Evolutionary conservation across 1,140 invertebrate species (phyloP).

Genomic region (Euwallacea fornicatus): DNA sequence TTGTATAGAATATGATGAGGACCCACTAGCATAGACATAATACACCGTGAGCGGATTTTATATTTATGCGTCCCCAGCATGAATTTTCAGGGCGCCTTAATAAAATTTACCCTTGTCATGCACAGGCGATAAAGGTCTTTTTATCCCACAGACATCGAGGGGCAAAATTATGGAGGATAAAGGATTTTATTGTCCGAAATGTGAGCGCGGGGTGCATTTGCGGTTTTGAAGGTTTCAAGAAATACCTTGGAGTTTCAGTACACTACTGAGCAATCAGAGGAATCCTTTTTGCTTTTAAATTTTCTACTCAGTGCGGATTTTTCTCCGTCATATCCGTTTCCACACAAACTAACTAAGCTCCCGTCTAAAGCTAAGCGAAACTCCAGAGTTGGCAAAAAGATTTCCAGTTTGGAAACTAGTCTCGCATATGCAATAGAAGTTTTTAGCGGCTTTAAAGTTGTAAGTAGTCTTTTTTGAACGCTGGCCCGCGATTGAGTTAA

Average conservation of each 20-base stretch:
- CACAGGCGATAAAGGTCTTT: constrained; percentile 11
- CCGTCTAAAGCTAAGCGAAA: neutral
- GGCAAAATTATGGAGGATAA: constrained; percentile 5
- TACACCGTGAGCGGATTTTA: neutral
- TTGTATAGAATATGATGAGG: too few species aligned
- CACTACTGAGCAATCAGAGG: neutral
- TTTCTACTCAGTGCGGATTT: neutral
- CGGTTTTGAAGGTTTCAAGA: neutral
- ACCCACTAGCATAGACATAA: too few species aligned
- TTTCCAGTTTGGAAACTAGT: constrained; percentile 3
- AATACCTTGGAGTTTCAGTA: neutral
- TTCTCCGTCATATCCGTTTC: neutral
- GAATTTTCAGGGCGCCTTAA: constrained; percentile 10
- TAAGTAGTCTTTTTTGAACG: constrained; percentile 7
- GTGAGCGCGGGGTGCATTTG: neutral
- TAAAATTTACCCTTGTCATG: constrained; percentile 22
- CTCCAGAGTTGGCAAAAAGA: neutral
- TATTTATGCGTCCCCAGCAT: constrained; percentile 13
- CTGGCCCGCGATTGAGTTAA: constrained; percentile 8
- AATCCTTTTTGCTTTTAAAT: neutral
- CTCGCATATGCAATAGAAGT: constrained; percentile 6
- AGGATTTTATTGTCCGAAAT: constrained; percentile 8
- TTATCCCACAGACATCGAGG: constrained; percentile 10
- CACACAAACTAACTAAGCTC: neutral
- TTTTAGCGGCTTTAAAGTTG: constrained; percentile 1